Evolutionary conservation across 1,140 invertebrate species (phyloP), one percentile per base, ranked within the genome.

Genomic region (Araneus ventricosus): DNA sequence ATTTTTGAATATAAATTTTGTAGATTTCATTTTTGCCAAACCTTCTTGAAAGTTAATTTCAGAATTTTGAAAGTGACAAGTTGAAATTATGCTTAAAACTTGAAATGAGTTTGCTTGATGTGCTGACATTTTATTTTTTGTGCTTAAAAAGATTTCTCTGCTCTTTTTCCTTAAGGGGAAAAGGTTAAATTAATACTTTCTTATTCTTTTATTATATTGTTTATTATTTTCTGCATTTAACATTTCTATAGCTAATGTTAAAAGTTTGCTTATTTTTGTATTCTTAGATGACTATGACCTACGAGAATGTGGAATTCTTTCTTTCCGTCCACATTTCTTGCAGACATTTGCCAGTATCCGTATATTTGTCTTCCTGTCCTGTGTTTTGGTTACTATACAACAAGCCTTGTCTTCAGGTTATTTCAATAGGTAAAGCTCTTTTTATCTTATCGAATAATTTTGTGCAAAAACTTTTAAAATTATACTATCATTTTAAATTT

Each of bases 301-400:
- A 34, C 88, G 79, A 39, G 93, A 94, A 86, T 94, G 94, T 94
- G 94, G 94, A 37, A 86, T 94, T 20, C 93, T 94, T 37, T 94
- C 93, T 85, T 94, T 94, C 89, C 88, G 89, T 88, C 90, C 94
- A 86, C 82, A 94, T 75, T 93, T 59, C 92, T 59, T 95, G 85
- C 93, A 94, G 70, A 88, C 45, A 34, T 94, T 94, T 95, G 94
- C 95, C 89, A 95, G 95, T 91, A 95, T 97, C 85, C 96, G 98
- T 97, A 97, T 98, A 94, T 99, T 99, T 95, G 98, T 99, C 94
- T 97, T 98, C 95, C 97, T 99, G 93, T 97, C 98, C 94, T 99
- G 98, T 95, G 97, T 99, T 95, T 97, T 99, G 94, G 98, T 99
- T 82, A 98, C 98, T 94, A 96, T 99, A 87, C 98, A 98, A 95